Base-by-base conservation (phyloP, 2,888 invertebrate genomes). In the Lacanobia wlatinum region DNA sequence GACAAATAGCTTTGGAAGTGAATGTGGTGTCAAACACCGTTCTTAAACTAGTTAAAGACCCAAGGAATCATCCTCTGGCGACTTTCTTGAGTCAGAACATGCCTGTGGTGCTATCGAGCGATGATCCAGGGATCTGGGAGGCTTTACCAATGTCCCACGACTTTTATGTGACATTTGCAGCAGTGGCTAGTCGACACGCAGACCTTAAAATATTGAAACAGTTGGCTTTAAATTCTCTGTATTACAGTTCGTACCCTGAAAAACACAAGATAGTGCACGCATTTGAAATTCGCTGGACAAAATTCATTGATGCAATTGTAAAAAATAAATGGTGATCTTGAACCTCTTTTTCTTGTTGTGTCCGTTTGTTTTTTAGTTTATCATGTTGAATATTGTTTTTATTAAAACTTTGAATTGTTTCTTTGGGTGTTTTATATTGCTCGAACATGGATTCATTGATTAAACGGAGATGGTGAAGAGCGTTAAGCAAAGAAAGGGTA, bases 11-110 rank as follows among this genome's bases (percentile, higher is more conserved):
- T 1, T 92, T 98, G 23, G 98, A 98, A 93, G 95, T 98, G 0
- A 98, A 97, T 92, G 98, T 98, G 0, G 96, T 98, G 75, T 98
- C 98, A 0, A 98, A 98, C 92, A 97, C 97, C 90, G 97, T 97
- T 9, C 92, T 98, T 23, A 97, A 96, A 83, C 92, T 98, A 34
- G 97, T 98, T 1, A 92, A 96, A 0, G 98, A 98, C 90, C 93
- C 97, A 9, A 96, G 98, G 48, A 98, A 98, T 90, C 98, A 98
- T 94, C 98, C 98, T 0, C 96, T 97, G 1, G 95, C 97, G 5
- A 88, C 92, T 7, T 96, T 97, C 67, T 95, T 98, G 76, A 97
- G 98, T 14, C 95, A 96, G 53, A 96, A 97, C 67, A 96, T 97
- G 88, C 98, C 98, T 0, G 96, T 98, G 0, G 97, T 98, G 0